These are phyloP conservation scores for Microchrysa polita DNA, from an alignment of 2,888 invertebrate genomes.

Conservation along the genomic window DNA sequence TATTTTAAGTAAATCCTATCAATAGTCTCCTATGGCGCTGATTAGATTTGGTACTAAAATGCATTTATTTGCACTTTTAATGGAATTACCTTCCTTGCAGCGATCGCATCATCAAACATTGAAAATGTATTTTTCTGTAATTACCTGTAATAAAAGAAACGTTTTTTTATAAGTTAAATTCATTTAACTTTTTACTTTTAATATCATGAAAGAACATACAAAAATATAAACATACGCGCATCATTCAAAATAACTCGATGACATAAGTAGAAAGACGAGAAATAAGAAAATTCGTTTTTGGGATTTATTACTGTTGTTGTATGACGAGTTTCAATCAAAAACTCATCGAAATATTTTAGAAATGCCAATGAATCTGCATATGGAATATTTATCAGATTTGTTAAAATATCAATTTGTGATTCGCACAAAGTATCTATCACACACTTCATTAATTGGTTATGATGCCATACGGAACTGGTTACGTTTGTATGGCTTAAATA, in stretches of 20 bases:
- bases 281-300: not conserved
- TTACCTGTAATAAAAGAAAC: too few species aligned
- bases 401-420: slow-evolving; percentile 3
- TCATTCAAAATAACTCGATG: not conserved
- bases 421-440: not conserved
- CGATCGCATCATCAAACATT: too few species aligned
- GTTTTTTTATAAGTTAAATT: too few species aligned
- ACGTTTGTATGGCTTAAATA: not conserved
- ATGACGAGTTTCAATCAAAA: not conserved
- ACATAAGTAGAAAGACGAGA: not conserved
- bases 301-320: not conserved
- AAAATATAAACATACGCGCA: not conserved
- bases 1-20: too few species aligned
- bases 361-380: not conserved
- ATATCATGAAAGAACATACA: too few species aligned
- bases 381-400: slow-evolving; percentile 11
- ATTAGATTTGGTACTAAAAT: too few species aligned
- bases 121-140: too few species aligned
- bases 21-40: too few species aligned
- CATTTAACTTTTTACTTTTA: too few species aligned
- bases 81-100: too few species aligned
- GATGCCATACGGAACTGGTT: not conserved
- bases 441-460: not conserved
- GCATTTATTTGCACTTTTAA: too few species aligned
- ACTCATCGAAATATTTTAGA: not conserved